These are phyloP conservation scores for Philopotamus ludificatus DNA, from an alignment of 1,140 invertebrate species.

Conservation along the genomic window DNA sequence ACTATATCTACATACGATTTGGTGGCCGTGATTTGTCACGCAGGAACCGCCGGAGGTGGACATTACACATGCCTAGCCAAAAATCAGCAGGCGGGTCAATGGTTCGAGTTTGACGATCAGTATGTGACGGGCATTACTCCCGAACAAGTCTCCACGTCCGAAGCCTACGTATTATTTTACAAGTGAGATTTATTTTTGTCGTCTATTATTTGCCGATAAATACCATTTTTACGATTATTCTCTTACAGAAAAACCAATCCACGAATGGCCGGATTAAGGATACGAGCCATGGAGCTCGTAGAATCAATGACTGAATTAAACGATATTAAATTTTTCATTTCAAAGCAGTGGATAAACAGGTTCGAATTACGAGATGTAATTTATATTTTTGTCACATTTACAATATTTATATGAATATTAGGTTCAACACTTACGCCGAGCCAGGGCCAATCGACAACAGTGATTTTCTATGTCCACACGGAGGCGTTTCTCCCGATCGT, in stretches of 20 bases:
- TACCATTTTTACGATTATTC: slow-evolving; percentile 11
- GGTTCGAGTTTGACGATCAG: slow-evolving; percentile 97
- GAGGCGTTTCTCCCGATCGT: slow-evolving; percentile 78
- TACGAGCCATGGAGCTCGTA: slow-evolving; percentile 67
- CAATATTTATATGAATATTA: slow-evolving; percentile 40
- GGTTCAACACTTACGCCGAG: slow-evolving; percentile 93
- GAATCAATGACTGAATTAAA: slow-evolving; percentile 56
- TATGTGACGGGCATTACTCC: slow-evolving; percentile 79
- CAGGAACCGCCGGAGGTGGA: slow-evolving; percentile 91
- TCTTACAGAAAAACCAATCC: slow-evolving; percentile 65
- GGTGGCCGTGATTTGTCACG: slow-evolving; percentile 94
- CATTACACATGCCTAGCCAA: slow-evolving; percentile 94
- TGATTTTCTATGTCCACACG: slow-evolving; percentile 92
- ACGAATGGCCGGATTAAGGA: slow-evolving; percentile 63
- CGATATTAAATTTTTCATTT: slow-evolving; percentile 81
- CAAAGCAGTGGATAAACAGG: slow-evolving; percentile 86
- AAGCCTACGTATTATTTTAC: slow-evolving; percentile 98
- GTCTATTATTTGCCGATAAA: neutral
- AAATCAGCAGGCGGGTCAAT: slow-evolving; percentile 74
- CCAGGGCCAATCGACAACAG: slow-evolving; percentile 94
- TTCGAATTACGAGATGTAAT: slow-evolving; percentile 42
- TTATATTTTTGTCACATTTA: neutral
- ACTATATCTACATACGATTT: slow-evolving; percentile 84
- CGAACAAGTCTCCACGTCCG: slow-evolving; percentile 81
- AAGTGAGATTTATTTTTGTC: slow-evolving; percentile 56